Evolutionary conservation across 1,140 invertebrate genomes (phyloP), one percentile per base, ranked within the genome.

Genomic region (Drosophila azteca): DNA sequence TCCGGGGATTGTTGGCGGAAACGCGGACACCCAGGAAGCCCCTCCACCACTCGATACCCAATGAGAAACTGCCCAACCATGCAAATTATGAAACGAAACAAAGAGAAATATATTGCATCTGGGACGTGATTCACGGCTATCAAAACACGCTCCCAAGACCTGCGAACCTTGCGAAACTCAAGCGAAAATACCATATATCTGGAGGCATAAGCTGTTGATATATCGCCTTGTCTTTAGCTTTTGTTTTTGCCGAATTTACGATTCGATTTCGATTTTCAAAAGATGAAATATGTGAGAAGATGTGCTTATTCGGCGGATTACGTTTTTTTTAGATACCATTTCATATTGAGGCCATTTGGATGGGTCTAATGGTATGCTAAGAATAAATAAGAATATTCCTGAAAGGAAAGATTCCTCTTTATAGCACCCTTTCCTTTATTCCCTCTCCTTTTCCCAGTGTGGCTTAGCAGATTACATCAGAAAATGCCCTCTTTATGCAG

Each of bases 61-160:
- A 76, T 84, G 62, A 73, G 80, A 73, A 72, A 85, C 77, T 65
- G 81, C 63, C 51, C 49, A 59, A 54, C 66, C 77, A 84, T 80
- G 81, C 80, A 80, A 84, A 80, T 79, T 77, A 68, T 85, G 68
- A 72, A 76, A 67, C 59, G 64, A 9, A 72, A 51, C 46, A 60
- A 53, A 62, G 29, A 44, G 17, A 31, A 68, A 54, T 49, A 45
- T 71, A 72, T 69, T 24, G 51, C 65, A 79, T 79, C 50, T 50
- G 48, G 13, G 69, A 63, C 64, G 68, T 81, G 78, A 77, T 68
- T 65, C 43, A 39, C 53, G 26, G 17, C 49, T 9, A 53, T 26
- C 13, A 20, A 54, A 68, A 68, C 11, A 26, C 45, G 20, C 64
- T 52, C 44, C n/a, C 4, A 51, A 55, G 46, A 49, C 13, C 13